Conservation (phyloP, 2,888 invertebrate genomes). For the Spicauda simplicius region DNA sequence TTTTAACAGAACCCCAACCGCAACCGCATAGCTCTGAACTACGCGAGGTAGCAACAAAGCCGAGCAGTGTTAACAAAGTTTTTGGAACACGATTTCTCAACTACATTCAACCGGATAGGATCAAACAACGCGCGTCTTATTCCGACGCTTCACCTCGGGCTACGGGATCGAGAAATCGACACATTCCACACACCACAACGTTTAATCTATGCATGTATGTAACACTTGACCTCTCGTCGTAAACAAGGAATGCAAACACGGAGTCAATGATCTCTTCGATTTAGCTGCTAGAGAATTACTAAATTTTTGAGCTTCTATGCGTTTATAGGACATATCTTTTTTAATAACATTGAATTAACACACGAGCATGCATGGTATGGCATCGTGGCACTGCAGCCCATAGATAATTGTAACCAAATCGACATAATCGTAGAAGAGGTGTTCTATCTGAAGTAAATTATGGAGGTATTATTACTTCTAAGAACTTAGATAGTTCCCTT, state of each 20-base stretch:
- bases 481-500: too few species aligned
- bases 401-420: too few species aligned
- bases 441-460: too few species aligned
- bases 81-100: neutral
- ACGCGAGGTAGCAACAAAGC: neutral
- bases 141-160: conserved; percentile 1
- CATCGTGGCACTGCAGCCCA: too few species aligned
- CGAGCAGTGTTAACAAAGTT: neutral
- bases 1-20: too few species aligned
- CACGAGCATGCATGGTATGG: too few species aligned
- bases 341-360: too few species aligned
- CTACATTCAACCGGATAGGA: neutral
- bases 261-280: conserved; percentile 12
- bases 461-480: too few species aligned
- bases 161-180: neutral
- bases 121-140: conserved; percentile 5
- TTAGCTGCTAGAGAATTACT: conserved; percentile 9
- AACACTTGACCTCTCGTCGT: conserved; percentile 9
- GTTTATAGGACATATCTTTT: too few species aligned
- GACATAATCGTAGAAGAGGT: too few species aligned
- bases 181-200: conserved; percentile 1
- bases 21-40: too few species aligned
- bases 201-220: conserved; percentile 15
- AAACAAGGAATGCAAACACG: conserved; percentile 2
- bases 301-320: neutral